Evolutionary conservation across 2,797 vertebrate species (phyloP).

Genomic region (Danio choprae): DNA sequence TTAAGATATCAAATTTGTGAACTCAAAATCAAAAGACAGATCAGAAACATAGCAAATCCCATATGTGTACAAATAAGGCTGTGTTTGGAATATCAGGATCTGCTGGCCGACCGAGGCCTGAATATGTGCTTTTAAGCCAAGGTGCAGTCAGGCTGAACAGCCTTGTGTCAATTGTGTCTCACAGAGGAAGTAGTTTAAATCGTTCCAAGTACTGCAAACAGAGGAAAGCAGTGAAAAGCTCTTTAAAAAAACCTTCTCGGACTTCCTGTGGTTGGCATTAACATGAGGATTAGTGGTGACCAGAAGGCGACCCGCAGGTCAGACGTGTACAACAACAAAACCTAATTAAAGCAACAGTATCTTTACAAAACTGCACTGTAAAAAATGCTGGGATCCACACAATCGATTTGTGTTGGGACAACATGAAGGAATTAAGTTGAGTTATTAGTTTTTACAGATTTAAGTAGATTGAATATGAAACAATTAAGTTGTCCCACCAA

Average conservation of each 20-base stretch:
- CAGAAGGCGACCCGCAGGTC: constrained; percentile 81
- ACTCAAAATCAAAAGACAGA: not conserved
- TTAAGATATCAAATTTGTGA: not conserved
- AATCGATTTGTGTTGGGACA: no score
- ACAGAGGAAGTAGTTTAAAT: constrained; percentile 83
- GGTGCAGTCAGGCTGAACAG: constrained; percentile 79
- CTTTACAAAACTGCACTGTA: no score
- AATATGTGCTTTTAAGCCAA: constrained; percentile 68
- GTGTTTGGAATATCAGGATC: not conserved
- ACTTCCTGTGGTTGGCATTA: constrained; percentile 82
- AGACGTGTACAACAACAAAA: constrained; percentile 71
- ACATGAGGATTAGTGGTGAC: constrained; percentile 76
- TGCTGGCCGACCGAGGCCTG: not conserved
- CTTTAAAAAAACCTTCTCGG: constrained; percentile 74
- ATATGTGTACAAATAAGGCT: not conserved
- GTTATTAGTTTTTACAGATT: no score
- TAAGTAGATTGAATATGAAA: no score
- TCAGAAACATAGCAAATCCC: no score
- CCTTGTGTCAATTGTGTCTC: constrained; percentile 79
- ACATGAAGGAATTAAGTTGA: no score
- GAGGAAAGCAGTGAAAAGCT: constrained; percentile 73
- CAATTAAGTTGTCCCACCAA: no score
- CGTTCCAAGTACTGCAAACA: constrained; percentile 83
- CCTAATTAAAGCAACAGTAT: not conserved
- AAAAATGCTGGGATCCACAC: no score